These are phyloP conservation scores for Podilymbus podiceps DNA, from an alignment of 2,113 vertebrate species.

Conservation along the genomic window DNA sequence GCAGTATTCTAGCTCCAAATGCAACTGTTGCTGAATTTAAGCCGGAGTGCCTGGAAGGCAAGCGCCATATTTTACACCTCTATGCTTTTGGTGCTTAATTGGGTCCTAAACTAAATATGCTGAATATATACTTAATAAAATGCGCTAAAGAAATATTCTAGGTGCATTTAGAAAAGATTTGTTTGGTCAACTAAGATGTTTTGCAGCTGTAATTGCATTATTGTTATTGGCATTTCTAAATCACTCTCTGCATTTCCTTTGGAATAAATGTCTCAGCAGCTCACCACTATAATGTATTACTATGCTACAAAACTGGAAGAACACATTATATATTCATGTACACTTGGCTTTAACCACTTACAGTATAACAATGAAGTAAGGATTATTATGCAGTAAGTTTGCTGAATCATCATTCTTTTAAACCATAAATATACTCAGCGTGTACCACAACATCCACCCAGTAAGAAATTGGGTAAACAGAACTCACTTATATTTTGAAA, in stretches of 20 bases:
- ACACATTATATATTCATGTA: constrained; percentile 58
- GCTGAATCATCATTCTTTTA: constrained; percentile 47
- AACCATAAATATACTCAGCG: constrained; percentile 45
- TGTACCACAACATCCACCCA: constrained; percentile 7
- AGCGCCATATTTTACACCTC: background rate
- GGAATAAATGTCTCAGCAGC: constrained; percentile 64
- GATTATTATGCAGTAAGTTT: constrained; percentile 49
- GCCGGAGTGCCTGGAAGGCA: background rate
- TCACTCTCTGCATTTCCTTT: constrained; percentile 61
- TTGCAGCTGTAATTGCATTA: constrained; percentile 65
- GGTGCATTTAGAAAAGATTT: constrained; percentile 63
- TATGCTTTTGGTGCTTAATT: constrained; percentile 54
- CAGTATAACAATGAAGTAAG: constrained; percentile 45
- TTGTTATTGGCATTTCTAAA: constrained; percentile 70
- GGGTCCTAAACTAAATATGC: constrained; percentile 62
- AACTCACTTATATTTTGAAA: constrained; percentile 3
- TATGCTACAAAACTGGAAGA: constrained; percentile 55
- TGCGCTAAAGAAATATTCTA: constrained; percentile 65
- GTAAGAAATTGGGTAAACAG: constrained; percentile 6
- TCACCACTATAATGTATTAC: constrained; percentile 57
- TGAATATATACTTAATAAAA: constrained; percentile 67
- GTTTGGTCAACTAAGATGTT: constrained; percentile 69
- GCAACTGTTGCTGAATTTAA: constrained; percentile 35
- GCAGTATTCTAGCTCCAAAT: constrained; percentile 17
- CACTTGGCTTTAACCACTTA: constrained; percentile 57